A percentile compares a stretch with the other conserved stretches of the same genome.
These are phyloP conservation scores for Tiliqua scincoides DNA, from an alignment of 2,113 vertebrate species.

Conservation along the genomic window DNA sequence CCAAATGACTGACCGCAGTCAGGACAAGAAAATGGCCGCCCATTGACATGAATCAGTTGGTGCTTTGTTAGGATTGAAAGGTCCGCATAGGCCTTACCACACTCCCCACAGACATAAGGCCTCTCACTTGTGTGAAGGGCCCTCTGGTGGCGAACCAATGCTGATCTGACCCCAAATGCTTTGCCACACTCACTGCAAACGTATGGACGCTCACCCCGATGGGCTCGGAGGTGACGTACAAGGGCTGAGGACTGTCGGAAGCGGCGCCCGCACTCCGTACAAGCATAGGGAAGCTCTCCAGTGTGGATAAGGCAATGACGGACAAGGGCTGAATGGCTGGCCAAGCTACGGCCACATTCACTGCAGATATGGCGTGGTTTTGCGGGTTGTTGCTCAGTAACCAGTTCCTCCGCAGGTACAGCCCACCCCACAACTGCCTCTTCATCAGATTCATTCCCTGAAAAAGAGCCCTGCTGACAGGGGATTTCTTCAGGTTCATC, in stretches of 20 bases:
- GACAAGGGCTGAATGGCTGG: constrained; percentile 78
- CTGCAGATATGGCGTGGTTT: constrained; percentile 70
- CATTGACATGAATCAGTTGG: constrained; percentile 44
- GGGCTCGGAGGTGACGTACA: constrained; percentile 61
- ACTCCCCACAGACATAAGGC: constrained; percentile 59
- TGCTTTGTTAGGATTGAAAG: constrained; percentile 55
- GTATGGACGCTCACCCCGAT: constrained; percentile 60
- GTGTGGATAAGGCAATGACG: constrained; percentile 81
- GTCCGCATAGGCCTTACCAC: constrained; percentile 59
- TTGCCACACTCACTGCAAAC: constrained; percentile 63
- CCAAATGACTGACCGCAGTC: constrained; percentile 63
- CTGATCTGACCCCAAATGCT: constrained; percentile 50
- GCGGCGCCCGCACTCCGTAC: constrained; percentile 60
- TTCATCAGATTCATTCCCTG: background rate
- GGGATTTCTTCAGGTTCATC: background rate
- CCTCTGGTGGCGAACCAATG: constrained; percentile 62
- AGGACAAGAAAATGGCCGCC: constrained; percentile 61
- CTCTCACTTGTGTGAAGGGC: constrained; percentile 56
- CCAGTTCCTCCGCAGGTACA: background rate
- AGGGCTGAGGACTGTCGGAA: constrained; percentile 69
- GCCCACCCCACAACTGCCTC: background rate
- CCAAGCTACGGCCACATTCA: constrained; percentile 82
- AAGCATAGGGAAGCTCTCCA: constrained; percentile 67
- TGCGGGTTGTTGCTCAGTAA: background rate
- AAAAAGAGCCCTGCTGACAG: background rate